These are phyloP conservation scores for Rallus limicola DNA, from an alignment of 2,113 vertebrate species.

Conservation along the genomic window DNA sequence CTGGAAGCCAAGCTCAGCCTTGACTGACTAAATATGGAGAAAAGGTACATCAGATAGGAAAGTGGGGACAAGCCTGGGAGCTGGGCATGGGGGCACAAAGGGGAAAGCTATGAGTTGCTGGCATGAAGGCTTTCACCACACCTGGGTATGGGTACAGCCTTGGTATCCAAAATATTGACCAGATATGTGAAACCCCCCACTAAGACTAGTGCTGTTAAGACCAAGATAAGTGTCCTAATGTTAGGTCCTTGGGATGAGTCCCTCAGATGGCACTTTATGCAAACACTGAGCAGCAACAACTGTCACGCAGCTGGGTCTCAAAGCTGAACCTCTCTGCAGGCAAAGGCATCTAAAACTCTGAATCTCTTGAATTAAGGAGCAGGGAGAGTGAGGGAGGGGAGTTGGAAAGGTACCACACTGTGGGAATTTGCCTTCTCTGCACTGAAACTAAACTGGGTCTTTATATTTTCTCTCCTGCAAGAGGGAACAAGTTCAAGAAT, in stretches of 20 bases:
- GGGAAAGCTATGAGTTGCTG: not conserved
- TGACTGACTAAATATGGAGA: constrained; percentile 67
- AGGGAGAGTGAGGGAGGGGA: not conserved
- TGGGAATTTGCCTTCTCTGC: not conserved
- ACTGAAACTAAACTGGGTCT: not conserved
- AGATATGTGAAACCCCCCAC: not conserved
- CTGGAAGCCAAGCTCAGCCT: constrained; percentile 30
- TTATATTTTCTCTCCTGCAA: not conserved
- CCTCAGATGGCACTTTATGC: rapidly evolving
- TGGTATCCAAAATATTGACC: not conserved
- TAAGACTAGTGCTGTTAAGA: not conserved
- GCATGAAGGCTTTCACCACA: not conserved
- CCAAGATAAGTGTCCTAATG: not conserved
- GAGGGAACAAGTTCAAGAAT: not conserved
- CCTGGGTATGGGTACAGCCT: rapidly evolving
- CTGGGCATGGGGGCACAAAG: rapidly evolving
- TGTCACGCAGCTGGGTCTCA: not conserved
- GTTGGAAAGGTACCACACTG: not conserved
- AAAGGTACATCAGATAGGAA: constrained; percentile 48
- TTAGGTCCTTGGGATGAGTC: not conserved
- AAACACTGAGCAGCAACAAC: not conserved
- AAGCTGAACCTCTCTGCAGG: not conserved
- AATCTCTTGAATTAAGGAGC: not conserved
- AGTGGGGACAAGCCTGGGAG: constrained; percentile 26
- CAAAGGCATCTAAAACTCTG: not conserved